Conservation (phyloP, 2,888 invertebrate genomes). For the Drosophila mayaguana region DNA sequence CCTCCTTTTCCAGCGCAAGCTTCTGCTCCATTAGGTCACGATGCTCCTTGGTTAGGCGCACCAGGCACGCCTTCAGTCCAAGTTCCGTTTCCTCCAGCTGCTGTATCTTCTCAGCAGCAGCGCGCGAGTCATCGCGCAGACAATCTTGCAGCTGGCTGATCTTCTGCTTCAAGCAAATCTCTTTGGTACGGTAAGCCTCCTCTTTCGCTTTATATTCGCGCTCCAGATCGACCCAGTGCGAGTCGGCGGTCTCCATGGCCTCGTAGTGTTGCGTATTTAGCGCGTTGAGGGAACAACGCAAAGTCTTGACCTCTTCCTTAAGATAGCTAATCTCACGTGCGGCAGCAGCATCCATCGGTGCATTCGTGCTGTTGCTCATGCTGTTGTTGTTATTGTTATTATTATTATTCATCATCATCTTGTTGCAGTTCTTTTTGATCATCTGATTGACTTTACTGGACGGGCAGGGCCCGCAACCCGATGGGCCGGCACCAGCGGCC, state of each 20-base stretch:
- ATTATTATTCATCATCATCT: not conserved
- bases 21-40: constrained; percentile 86
- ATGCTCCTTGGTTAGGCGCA: constrained; percentile 87
- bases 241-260: constrained; percentile 90
- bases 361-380: not conserved
- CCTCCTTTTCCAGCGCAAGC: constrained; percentile 85
- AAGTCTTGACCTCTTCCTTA: constrained; percentile 79
- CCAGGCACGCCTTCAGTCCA: constrained; percentile 86
- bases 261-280: constrained; percentile 89
- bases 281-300: constrained; percentile 85
- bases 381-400: not conserved
- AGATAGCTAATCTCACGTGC: constrained; percentile 63
- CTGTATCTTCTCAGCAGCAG: constrained; percentile 86
- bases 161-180: constrained; percentile 86
- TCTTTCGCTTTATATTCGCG: constrained; percentile 88
- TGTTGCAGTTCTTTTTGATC: not conserved
- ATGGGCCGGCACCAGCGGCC: constrained; percentile 12
- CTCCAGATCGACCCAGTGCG: constrained; percentile 90
- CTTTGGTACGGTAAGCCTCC: constrained; percentile 85
- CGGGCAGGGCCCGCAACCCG: constrained; percentile 5
- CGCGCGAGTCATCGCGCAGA: constrained; percentile 86
- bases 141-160: constrained; percentile 87
- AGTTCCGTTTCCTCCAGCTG: constrained; percentile 88
- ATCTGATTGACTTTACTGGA: not conserved
- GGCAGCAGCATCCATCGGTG: constrained; percentile 9